Conservation (phyloP, 2,888 invertebrate genomes). For the Scaptomyza cyrtandrae region DNA sequence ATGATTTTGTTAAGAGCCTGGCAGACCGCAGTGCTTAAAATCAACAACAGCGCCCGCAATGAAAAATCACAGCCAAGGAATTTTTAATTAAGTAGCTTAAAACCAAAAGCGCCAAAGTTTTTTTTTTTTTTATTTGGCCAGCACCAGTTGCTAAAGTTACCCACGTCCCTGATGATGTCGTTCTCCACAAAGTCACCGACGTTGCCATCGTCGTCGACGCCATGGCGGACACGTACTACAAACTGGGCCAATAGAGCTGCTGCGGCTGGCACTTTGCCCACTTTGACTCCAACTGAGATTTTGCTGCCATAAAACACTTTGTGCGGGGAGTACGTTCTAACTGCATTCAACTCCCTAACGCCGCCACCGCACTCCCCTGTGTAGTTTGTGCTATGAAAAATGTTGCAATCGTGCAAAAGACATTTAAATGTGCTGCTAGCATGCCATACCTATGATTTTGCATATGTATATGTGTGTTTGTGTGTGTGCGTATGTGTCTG, state of each 20-base stretch:
- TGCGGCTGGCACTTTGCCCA: slow-evolving; percentile 71
- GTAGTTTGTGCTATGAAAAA: slow-evolving; percentile 66
- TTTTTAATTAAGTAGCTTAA: slow-evolving; percentile 74
- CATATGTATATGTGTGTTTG: slow-evolving; percentile 7
- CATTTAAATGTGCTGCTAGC: slow-evolving; percentile 65
- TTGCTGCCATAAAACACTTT: slow-evolving; percentile 73
- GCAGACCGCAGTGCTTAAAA: slow-evolving; percentile 35
- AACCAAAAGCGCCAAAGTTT: slow-evolving; percentile 20
- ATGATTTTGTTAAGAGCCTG: slow-evolving; percentile 41
- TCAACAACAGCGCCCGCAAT: slow-evolving; percentile 18
- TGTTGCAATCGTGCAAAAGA: slow-evolving; percentile 71
- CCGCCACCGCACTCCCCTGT: slow-evolving; percentile 1
- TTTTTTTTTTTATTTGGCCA: slow-evolving; percentile 16
- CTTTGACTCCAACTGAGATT: slow-evolving; percentile 70
- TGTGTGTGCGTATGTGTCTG: slow-evolving; percentile 1
- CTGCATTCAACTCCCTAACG: not conserved
- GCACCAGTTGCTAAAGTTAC: slow-evolving; percentile 32
- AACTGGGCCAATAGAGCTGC: slow-evolving; percentile 59
- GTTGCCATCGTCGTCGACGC: slow-evolving; percentile 39
- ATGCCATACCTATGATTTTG: slow-evolving; percentile 40
- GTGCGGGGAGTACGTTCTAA: slow-evolving; percentile 16
- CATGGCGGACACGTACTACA: slow-evolving; percentile 55
- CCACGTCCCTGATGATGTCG: slow-evolving; percentile 46
- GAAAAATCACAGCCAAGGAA: slow-evolving; percentile 60
- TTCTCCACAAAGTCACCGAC: slow-evolving; percentile 27